Base-by-base conservation (phyloP, 2,888 invertebrate species). In the Phlogophora meticulosa region DNA sequence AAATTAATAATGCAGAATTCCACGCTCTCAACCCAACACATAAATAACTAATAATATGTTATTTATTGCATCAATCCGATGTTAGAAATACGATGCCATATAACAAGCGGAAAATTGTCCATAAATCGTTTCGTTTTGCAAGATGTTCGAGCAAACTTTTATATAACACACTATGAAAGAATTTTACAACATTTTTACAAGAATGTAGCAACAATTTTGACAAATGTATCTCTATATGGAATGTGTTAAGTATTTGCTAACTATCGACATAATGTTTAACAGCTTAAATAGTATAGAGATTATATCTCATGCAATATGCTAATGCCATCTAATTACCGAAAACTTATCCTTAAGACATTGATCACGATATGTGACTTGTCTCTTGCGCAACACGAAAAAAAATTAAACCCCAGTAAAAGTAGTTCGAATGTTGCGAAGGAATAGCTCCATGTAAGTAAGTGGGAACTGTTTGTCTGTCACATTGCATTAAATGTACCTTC, bases 291-390 rank as follows among this genome's bases (percentile, higher is more conserved):
- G 46, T 60, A 49, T 82, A 79, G 71, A 80, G 75, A 81, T 81
- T 70, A 70, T 64, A 81, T 79, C 88, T 87, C 90, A 93, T 83
- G 84, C 88, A 82, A 90, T 91, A 93, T 91, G 90, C 88, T 91
- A 94, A 93, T 93, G 91, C 88, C 90, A 90, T 91, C 91, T 93
- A 94, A 94, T 94, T 94, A 92, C 89, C 83, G 84, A 90, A 91
- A 91, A 88, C 83, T 90, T 91, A 93, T 93, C 90, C 92, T 85
- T 90, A 89, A 92, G 91, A 89, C 91, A 93, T 93, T 92, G 90
- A 92, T 93, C 93, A 92, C 92, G 91, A 91, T 90, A 88, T 87
- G 85, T 87, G 90, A 89, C 89, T 88, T 85, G 91, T 90, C 81
- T 74, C 74, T 94, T 92, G 87, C 82, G 81, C 90, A 91, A 92